Conservation (phyloP, 2,113 vertebrate species). For the Takifugu flavidus region DNA sequence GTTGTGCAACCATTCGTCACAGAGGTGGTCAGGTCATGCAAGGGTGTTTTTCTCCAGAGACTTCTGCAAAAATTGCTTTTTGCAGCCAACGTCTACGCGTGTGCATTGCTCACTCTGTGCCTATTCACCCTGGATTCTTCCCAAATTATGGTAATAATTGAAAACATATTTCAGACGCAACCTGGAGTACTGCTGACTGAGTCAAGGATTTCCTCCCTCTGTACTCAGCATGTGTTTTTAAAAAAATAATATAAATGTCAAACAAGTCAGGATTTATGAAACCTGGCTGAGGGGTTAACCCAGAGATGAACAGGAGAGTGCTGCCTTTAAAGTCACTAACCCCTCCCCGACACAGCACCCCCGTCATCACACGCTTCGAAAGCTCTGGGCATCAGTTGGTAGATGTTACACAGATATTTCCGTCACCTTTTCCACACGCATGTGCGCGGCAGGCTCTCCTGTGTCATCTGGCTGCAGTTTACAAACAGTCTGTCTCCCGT, state of each 20-base stretch:
- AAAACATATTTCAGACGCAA: constrained; percentile 5
- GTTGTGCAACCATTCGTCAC: constrained; percentile 64
- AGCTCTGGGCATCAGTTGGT: constrained; percentile 38
- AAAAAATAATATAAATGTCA: constrained; percentile 58
- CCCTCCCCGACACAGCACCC: background rate
- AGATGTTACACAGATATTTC: constrained; percentile 19
- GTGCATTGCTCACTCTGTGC: background rate
- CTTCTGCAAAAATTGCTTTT: constrained; percentile 26
- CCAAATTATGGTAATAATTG: constrained; percentile 3
- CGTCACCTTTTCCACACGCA: constrained; percentile 42
- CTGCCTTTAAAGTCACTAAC: constrained; percentile 14
- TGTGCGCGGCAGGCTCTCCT: constrained; percentile 32
- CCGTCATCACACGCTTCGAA: constrained; percentile 1
- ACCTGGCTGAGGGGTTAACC: constrained; percentile 66
- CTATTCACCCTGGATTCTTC: background rate
- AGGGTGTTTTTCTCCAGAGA: constrained; percentile 27
- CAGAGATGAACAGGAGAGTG: constrained; percentile 50
- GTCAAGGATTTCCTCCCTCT: constrained; percentile 16
- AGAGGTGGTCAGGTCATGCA: constrained; percentile 16
- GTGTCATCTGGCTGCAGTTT: constrained; percentile 62
- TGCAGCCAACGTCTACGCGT: background rate
- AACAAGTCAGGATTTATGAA: constrained; percentile 75
- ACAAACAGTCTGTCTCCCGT: constrained; percentile 70
- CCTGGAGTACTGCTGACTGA: constrained; percentile 5
- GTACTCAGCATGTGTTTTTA: constrained; percentile 29